Evolutionary conservation across 1,140 invertebrate genomes (phyloP).

Genomic region (Aphelinus certus): DNA sequence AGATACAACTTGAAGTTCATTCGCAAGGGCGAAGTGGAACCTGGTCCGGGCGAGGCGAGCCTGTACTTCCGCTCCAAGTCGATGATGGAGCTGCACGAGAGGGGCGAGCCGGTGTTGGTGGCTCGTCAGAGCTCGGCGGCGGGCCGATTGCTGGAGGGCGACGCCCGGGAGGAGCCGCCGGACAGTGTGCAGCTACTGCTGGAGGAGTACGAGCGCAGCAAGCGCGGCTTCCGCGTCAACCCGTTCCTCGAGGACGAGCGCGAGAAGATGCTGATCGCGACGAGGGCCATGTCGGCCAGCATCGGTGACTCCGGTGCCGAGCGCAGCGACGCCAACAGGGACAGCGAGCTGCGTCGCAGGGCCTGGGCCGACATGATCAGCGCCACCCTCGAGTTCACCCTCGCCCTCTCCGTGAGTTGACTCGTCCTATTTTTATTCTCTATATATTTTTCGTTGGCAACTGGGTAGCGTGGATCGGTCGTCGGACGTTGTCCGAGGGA

Average conservation of each 20-base stretch:
- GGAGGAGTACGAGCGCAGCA: constrained; percentile 71
- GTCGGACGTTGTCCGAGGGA: no score
- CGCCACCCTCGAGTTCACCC: constrained; percentile 67
- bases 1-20: constrained; percentile 44
- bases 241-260: constrained; percentile 54
- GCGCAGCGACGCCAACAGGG: constrained; percentile 80
- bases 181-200: constrained; percentile 67
- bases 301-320: constrained; percentile 81
- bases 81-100: constrained; percentile 48
- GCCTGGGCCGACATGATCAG: constrained; percentile 75
- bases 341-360: constrained; percentile 72
- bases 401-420: constrained; percentile 54
- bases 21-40: constrained; percentile 31
- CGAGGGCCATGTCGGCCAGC: constrained; percentile 62
- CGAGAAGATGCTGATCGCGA: constrained; percentile 26
- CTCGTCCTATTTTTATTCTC: no score
- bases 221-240: constrained; percentile 66
- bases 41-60: not conserved
- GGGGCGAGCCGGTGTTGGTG: not conserved
- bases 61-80: constrained; percentile 46
- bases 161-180: constrained; percentile 1
- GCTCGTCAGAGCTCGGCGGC: constrained; percentile 9
- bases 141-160: not conserved
- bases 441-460: no score
- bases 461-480: no score